Base-by-base conservation (phyloP, 2,797 vertebrate species). In the Kryptolebias ocellatus region DNA sequence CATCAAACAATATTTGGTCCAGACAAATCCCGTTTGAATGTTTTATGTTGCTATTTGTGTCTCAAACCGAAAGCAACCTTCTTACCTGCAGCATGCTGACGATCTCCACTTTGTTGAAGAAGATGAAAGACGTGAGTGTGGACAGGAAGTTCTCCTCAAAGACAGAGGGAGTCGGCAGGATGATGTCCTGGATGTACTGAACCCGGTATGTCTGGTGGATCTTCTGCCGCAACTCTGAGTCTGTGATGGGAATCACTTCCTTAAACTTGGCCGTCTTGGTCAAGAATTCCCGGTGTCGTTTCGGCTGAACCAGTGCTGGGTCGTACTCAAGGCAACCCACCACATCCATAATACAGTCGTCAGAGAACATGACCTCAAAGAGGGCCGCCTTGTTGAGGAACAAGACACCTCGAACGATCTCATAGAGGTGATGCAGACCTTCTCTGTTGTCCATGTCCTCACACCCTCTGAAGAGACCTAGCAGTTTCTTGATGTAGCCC, bases 61-160 rank as follows among this genome's bases (percentile, higher is more conserved):
- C 24, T 61, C 11, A 47, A n/a, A 59, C 42, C 29, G 42, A 16
- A 60, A 44, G 28, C 63, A 51, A 67, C 31, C 28, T 50, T 86
- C 94, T 94, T 94, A 99, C 98, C 97, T 99, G 98, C 83, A 99
- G 93, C 98, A 99, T 99, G 94, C 97, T 99, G 94, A 99, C 98
- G 87, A 99, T 99, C 87, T 99, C 98, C 93, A 99, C 98, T 91
- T 99, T 99, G 93, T 99, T 99, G 94, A 99, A 99, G 92, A 99
- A 99, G 94, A 99, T 99, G 92, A 99, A 99, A 81, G 98, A 99
- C 0, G 95, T 98, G 79, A 99, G 97, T 4, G 97, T 99, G 87
- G 98, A 99, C 82, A 99, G 95, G 93, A 99, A 98, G 92, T 99
- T 99, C 86, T 99, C 98, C 92, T 99, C 98, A 89, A 99, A 99